Base-by-base conservation (phyloP, 2,797 vertebrate genomes). In the Cuculus canorus region DNA sequence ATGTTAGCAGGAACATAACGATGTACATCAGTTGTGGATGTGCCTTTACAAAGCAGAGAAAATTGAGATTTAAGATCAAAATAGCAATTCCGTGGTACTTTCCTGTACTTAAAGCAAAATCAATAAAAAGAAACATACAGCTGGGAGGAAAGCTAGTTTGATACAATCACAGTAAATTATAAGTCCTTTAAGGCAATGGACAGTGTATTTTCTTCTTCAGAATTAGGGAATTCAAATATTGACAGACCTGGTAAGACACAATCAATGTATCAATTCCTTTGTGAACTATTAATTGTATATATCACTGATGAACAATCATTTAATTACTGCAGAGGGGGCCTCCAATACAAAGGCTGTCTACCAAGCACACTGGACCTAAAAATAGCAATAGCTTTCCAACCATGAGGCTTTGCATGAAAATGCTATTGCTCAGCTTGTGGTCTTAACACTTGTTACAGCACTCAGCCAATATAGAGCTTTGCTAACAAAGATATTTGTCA, bases 211-310 rank as follows among this genome's bases (percentile, higher is more conserved):
- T 93, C 82, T 66, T 93, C 93, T 68, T 70, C 90, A 70, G 82
- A 88, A 88, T 91, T 76, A 92, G 73, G 45, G 72, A 90, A 37
- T 88, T 85, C 89, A 80, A 70, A 86, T 82, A 92, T 80, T 82
- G 94, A 94, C 82, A 94, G 87, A 96, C 82, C 47, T 69, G 75
- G 78, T 81, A 83, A 68, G 70, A 77, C 95, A 92, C 73, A 96
- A 90, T 95, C 88, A 83, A 92, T 97, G 88, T 11, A 70, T 71
- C 92, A 75, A 37, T 87, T 95, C 94, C 90, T 91, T 89, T 83
- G 64, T 82, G 53, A 95, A 77, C 65, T 57, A 91, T 91, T 92
- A 97, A 93, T 86, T 94, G 88, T 77, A 96, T 96, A 96, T 60
- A 86, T 63, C 73, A 65, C 76, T 61, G 82, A 54, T 75, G 59